Percentiles rank a stretch among this genome's conserved stretches.
These are phyloP conservation scores for Lucilia cuprina DNA, from an alignment of 1,140 invertebrate species.

Conservation along the genomic window DNA sequence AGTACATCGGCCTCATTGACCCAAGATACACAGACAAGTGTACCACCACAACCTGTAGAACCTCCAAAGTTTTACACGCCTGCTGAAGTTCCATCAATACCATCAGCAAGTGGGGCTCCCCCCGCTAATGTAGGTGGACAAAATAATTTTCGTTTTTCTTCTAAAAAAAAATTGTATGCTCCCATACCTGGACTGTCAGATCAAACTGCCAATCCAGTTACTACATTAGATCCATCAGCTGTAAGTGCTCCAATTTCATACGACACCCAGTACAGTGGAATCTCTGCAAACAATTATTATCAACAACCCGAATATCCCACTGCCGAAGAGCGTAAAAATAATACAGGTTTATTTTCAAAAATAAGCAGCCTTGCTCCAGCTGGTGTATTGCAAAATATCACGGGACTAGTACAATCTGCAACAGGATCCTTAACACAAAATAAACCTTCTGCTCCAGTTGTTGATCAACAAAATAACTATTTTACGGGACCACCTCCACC, in stretches of 20 bases:
- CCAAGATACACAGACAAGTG: background rate
- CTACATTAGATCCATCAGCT: conserved; percentile 1
- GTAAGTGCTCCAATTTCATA: conserved; percentile 4
- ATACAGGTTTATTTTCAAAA: conserved; percentile 54
- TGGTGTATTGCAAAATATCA: conserved; percentile 56
- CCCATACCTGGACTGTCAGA: conserved; percentile 66
- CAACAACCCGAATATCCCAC: conserved; percentile 4
- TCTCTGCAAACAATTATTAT: conserved; percentile 5
- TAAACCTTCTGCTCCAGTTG: background rate
- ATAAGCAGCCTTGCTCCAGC: conserved; percentile 53
- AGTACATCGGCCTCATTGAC: background rate
- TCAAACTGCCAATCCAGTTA: conserved; percentile 5
- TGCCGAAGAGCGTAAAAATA: conserved; percentile 52
- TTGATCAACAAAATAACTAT: conserved; percentile 19
- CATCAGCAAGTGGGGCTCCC: conserved; percentile 3
- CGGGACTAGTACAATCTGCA: conserved; percentile 57
- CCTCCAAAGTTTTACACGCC: conserved; percentile 60
- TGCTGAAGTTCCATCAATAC: conserved; percentile 48
- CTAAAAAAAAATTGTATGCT: conserved; percentile 67
- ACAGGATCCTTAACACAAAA: conserved; percentile 43
- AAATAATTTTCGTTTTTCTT: conserved; percentile 65
- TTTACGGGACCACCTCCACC: background rate
- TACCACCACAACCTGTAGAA: conserved; percentile 38
- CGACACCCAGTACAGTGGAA: background rate
- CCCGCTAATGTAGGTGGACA: conserved; percentile 53